Base-by-base conservation (phyloP, 1,140 invertebrate genomes). In the Sarcophaga peregrina region DNA sequence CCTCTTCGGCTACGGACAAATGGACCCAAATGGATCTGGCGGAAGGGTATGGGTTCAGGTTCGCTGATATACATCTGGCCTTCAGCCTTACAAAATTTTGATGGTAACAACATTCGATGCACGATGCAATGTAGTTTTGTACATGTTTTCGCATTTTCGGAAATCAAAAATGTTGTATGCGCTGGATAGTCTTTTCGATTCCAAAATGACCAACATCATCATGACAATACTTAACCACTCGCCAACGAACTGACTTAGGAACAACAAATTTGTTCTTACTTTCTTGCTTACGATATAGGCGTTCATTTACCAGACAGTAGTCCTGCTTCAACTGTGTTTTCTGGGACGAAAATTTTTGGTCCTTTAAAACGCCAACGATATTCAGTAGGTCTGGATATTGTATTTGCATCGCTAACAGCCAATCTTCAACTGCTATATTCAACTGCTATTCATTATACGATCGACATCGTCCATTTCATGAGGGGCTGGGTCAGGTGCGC, bases 11-110 rank as follows among this genome's bases (percentile, higher is more conserved):
- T 74, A 73, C 90, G 83, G 82, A 80, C 84, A 76, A 82, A 73
- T 17, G 87, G 87, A 4, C 86, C 87, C 25, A 85, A 84, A 85
- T 88, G 87, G 10, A 87, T 17, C 0, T 83, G 86, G 8, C 83
- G n/a, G 83, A 90, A 88, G 0, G 86, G 89, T 52, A 83, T 54
- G 25, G 86, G 83, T 10, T 85, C 86, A 72, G 87, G 86, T 48
- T 86, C 85, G 45, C 87, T 86, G 62, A 17, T 85, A 76, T 89
- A 82, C 72, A 90, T 62, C 11, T 78, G 62, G 8, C 86, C 86
- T 83, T 86, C 83, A 9, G 10, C 8, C 80, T 87, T 90, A 8
- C 86, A 85, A 15, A n/a, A 82, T 0, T 20, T 25, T 3, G 85
- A 75, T 83, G 86, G 52, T 80, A 78, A 20, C 89, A 86, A 76